Evolutionary conservation across 2,797 vertebrate genomes (phyloP).

Genomic region (Atherinosoma microstoma): DNA sequence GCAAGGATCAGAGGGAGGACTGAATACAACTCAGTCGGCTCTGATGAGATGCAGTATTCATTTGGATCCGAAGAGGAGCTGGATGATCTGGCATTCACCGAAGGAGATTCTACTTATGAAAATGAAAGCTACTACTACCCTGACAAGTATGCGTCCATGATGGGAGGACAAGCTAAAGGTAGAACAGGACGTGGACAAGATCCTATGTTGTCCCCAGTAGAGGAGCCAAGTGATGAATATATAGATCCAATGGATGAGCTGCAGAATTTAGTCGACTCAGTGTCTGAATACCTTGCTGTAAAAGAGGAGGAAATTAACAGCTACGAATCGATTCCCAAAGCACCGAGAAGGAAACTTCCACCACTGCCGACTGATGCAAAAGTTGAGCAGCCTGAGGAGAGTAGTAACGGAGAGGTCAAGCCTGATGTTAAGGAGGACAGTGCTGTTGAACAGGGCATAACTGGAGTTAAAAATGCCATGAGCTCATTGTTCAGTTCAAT

Average conservation of each 20-base stretch:
- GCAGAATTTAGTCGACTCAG: conserved; percentile 91
- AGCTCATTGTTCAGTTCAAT: conserved; percentile 86
- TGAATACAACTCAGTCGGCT: conserved; percentile 89
- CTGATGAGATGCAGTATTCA: conserved; percentile 88
- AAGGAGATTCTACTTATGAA: conserved; percentile 75
- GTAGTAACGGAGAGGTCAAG: conserved; percentile 41
- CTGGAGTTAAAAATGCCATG: conserved; percentile 88
- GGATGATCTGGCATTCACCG: conserved; percentile 81
- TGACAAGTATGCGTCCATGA: conserved; percentile 43
- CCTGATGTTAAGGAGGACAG: conserved; percentile 72
- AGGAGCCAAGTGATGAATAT: conserved; percentile 84
- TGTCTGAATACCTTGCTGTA: conserved; percentile 94
- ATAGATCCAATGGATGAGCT: conserved; percentile 91
- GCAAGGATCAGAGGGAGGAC: conserved; percentile 57
- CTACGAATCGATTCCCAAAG: conserved; percentile 85
- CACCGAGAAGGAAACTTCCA: conserved; percentile 77
- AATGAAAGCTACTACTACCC: conserved; percentile 77
- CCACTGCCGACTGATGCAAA: conserved; percentile 61
- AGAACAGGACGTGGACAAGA: conserved; percentile 58
- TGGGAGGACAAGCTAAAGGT: conserved; percentile 46
- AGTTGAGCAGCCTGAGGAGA: conserved; percentile 21
- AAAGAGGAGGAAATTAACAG: conserved; percentile 96
- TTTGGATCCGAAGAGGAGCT: conserved; percentile 89
- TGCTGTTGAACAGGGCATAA: conserved; percentile 73
- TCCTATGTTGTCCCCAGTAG: conserved; percentile 74